A percentile compares a stretch with the other conserved stretches of the same genome.
Conservation (phyloP, 2,888 invertebrate genomes). For the Arctia plantaginis region DNA sequence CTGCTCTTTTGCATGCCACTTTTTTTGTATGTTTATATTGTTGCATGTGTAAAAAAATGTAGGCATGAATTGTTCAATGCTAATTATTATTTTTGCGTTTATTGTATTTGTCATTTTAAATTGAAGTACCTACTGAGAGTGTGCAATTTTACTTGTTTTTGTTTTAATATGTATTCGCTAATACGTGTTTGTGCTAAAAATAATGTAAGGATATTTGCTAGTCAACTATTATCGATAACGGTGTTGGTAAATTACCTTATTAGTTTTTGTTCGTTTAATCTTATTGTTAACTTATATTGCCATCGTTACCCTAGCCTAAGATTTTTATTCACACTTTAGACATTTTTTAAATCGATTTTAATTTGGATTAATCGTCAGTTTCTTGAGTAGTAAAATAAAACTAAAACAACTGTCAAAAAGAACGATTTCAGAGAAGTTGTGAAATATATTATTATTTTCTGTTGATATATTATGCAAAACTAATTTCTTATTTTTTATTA, state of each 20-base stretch:
- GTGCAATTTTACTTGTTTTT: background rate
- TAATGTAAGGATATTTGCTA: background rate
- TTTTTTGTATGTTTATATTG: conserved; percentile 12
- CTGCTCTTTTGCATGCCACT: conserved; percentile 59
- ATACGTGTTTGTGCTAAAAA: background rate
- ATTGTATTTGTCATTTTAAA: background rate
- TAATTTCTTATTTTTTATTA: background rate
- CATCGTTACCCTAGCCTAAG: background rate
- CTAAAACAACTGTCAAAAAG: background rate
- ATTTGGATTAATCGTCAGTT: background rate
- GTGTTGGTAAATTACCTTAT: background rate
- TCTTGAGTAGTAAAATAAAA: background rate
- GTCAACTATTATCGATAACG: background rate
- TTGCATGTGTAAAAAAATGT: conserved; percentile 4
- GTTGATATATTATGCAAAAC: background rate
- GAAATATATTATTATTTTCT: background rate
- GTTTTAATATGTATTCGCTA: background rate
- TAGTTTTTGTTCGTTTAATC: background rate
- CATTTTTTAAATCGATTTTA: background rate
- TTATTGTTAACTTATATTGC: background rate
- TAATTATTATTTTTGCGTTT: conserved; percentile 6
- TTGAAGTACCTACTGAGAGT: background rate
- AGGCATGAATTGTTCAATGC: background rate
- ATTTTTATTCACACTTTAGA: background rate
- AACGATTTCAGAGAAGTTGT: background rate